Conservation (phyloP, 1,140 invertebrate genomes). For the Heliconius congener region DNA sequence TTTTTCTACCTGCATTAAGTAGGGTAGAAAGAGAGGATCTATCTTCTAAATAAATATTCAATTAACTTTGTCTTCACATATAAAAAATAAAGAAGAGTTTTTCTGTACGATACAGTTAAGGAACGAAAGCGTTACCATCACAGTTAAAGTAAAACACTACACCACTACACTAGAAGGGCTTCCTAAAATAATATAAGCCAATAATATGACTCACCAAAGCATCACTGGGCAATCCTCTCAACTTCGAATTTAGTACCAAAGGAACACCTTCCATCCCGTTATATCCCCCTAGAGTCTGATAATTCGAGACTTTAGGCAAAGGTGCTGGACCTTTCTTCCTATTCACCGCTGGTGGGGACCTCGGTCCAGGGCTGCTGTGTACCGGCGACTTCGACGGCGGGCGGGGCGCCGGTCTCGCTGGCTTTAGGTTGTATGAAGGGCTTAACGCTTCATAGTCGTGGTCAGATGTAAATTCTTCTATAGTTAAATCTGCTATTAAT, state of each 20-base stretch:
- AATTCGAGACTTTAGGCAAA: constrained; percentile 54
- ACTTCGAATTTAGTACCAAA: constrained; percentile 77
- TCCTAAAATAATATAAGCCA: too few species aligned
- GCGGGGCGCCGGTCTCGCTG: constrained; percentile 62
- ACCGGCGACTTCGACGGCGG: constrained; percentile 53
- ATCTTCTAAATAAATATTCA: too few species aligned
- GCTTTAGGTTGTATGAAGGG: constrained; percentile 70
- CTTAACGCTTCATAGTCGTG: constrained; percentile 76
- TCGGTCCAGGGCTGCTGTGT: constrained; percentile 44
- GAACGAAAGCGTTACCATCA: too few species aligned
- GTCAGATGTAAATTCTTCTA: constrained; percentile 63
- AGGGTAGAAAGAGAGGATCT: too few species aligned
- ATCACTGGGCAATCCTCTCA: constrained; percentile 70
- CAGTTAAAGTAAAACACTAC: too few species aligned
- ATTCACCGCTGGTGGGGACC: constrained; percentile 41
- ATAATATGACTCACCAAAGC: constrained; percentile 50
- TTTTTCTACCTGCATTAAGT: too few species aligned
- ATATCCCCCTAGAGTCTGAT: constrained; percentile 67
- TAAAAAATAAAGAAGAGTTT: too few species aligned
- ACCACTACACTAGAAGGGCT: too few species aligned
- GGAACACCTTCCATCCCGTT: constrained; percentile 74
- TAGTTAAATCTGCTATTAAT: constrained; percentile 69
- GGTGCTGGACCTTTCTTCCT: constrained; percentile 67
- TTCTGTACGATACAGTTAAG: too few species aligned
- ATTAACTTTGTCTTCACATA: too few species aligned